Percentiles rank a stretch among this genome's conserved stretches.
Evolutionary conservation across 2,113 vertebrate genomes (phyloP).

Genomic region (Rhinichthys klamathensis): DNA sequence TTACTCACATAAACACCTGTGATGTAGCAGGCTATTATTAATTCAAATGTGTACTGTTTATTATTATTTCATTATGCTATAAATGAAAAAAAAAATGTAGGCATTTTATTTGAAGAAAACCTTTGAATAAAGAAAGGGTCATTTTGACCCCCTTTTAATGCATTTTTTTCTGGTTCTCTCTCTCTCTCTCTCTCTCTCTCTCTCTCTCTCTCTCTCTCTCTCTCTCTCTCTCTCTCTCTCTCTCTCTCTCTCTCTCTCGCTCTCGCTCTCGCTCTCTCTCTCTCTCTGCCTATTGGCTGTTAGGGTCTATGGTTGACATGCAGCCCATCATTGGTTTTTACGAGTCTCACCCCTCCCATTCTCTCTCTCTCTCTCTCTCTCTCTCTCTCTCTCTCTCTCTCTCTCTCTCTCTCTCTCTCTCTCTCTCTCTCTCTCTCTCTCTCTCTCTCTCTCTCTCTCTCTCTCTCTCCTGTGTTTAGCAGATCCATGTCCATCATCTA

Average conservation of each 20-base stretch:
- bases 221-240: slow-evolving; percentile 51
- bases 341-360: slow-evolving; percentile 83
- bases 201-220: slow-evolving; percentile 55
- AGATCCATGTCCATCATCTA: slow-evolving; percentile 89
- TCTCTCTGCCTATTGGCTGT: slow-evolving; percentile 78
- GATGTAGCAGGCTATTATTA: neutral
- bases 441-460: no score
- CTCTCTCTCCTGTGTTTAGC: slow-evolving; percentile 82
- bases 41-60: neutral
- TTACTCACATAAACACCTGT: neutral
- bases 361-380: slow-evolving; percentile 29
- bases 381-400: slow-evolving; percentile 45
- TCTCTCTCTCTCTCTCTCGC: slow-evolving; percentile 55
- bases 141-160: neutral
- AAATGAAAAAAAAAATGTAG: neutral
- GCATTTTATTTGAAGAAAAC: neutral
- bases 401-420: no score
- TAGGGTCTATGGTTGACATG: slow-evolving; percentile 83
- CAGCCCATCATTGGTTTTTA: slow-evolving; percentile 93
- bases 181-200: slow-evolving; percentile 52
- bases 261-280: slow-evolving; percentile 50
- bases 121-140: neutral
- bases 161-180: no score
- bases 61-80: no score
- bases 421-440: slow-evolving; percentile 32